phyloP scores from a whole-genome alignment of 2,888 invertebrate species.

The Autographa pulchrina region DNA sequence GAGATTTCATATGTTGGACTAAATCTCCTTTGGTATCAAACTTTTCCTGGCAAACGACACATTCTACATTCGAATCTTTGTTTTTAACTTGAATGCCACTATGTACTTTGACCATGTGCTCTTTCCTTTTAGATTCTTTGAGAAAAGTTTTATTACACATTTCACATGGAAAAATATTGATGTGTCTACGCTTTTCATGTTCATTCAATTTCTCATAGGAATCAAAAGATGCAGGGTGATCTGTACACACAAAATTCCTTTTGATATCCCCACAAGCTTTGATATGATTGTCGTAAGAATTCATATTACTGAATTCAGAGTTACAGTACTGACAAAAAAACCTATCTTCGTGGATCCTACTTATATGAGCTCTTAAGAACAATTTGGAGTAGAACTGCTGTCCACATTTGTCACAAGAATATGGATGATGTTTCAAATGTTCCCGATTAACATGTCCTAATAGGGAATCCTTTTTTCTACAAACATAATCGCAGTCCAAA shows the following conservation, averaged over 20 bases:
- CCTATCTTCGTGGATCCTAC: conserved; percentile 66
- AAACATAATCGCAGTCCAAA: conserved; percentile 72
- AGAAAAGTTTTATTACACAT: conserved; percentile 65
- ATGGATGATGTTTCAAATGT: conserved; percentile 74
- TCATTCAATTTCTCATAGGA: conserved; percentile 54
- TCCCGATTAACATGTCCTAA: conserved; percentile 72
- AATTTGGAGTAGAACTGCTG: conserved; percentile 73
- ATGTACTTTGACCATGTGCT: conserved; percentile 70
- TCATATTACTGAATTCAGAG: conserved; percentile 61
- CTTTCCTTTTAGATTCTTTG: conserved; percentile 52
- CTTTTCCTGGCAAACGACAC: conserved; percentile 45
- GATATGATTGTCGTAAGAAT: conserved; percentile 60
- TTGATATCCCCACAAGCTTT: conserved; percentile 61
- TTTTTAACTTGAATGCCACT: conserved; percentile 67
- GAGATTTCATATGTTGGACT: conserved; percentile 63
- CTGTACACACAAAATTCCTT: conserved; percentile 59
- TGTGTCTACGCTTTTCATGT: conserved; percentile 66
- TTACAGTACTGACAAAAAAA: conserved; percentile 71
- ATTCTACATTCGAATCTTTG: conserved; percentile 20
- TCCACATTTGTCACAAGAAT: conserved; percentile 70
- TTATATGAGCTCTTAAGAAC: conserved; percentile 62
- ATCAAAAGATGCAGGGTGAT: conserved; percentile 71
- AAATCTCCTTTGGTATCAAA: conserved; percentile 66
- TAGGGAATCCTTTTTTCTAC: conserved; percentile 67
- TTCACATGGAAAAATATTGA: conserved; percentile 64